These are phyloP conservation scores for Aphelocoma coerulescens DNA, from an alignment of 2,113 vertebrate genomes.

Conservation along the genomic window DNA sequence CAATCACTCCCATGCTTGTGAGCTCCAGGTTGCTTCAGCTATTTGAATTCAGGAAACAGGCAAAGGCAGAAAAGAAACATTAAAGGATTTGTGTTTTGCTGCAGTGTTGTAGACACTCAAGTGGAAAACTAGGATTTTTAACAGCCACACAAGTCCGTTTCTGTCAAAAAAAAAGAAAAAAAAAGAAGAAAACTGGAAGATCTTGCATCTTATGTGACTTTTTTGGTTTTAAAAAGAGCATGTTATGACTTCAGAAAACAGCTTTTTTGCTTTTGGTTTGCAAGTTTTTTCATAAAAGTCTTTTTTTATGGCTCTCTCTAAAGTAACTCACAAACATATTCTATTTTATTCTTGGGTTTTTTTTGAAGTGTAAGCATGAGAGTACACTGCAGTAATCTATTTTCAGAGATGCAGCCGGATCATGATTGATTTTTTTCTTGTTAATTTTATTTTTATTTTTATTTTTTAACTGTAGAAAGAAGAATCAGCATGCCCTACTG, in stretches of 20 bases:
- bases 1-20: slow-evolving; percentile 42
- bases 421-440: slow-evolving; percentile 5
- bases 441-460: slow-evolving; percentile 40
- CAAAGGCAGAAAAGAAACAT: slow-evolving; percentile 49
- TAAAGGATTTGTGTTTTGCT: slow-evolving; percentile 59
- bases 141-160: slow-evolving; percentile 24
- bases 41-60: slow-evolving; percentile 61
- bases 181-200: background rate
- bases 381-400: slow-evolving; percentile 27
- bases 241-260: background rate
- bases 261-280: background rate
- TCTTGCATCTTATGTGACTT: background rate
- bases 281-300: background rate
- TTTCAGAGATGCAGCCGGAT: slow-evolving; percentile 11
- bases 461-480: slow-evolving; percentile 74
- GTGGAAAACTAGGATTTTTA: slow-evolving; percentile 46
- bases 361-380: slow-evolving; percentile 10
- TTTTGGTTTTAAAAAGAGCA: background rate
- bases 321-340: slow-evolving; percentile 6
- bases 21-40: slow-evolving; percentile 31
- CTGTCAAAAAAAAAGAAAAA: background rate
- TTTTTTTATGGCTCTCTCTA: background rate
- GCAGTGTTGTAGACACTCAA: background rate
- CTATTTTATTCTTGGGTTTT: slow-evolving; percentile 6
- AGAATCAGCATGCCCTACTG: slow-evolving; percentile 75